Percentiles rank a stretch among this genome's conserved stretches.
Evolutionary conservation across 2,797 vertebrate species (phyloP).

Genomic region (Sebastes diploproa): DNA sequence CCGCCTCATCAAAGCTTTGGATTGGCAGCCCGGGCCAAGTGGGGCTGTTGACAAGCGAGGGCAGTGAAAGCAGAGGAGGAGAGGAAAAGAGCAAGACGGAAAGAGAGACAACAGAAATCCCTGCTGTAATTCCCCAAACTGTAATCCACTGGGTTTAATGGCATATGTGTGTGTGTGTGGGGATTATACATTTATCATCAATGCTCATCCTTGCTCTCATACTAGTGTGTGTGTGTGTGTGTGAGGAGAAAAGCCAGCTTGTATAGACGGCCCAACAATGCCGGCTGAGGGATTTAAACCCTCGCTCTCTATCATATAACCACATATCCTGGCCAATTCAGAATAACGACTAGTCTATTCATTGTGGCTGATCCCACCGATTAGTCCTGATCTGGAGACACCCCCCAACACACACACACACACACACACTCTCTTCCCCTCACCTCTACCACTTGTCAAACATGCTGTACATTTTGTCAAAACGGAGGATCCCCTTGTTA

Average conservation of each 20-base stretch:
- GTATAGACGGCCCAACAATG: conserved; percentile 68
- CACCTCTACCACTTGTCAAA: conserved; percentile 42
- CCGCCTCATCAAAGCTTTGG: conserved; percentile 81
- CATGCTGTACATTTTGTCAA: conserved; percentile 27
- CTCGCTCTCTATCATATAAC: conserved; percentile 81
- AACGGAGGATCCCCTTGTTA: conserved; percentile 34
- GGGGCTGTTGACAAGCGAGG: conserved; percentile 81
- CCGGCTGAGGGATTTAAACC: conserved; percentile 77
- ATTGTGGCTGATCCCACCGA: conserved; percentile 78
- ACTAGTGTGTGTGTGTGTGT: conserved; percentile 30
- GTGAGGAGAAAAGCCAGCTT: conserved; percentile 71
- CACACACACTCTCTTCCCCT: neutral
- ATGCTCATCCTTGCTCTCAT: conserved; percentile 73
- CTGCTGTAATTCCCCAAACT: conserved; percentile 80
- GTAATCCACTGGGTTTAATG: conserved; percentile 84
- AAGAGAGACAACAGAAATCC: conserved; percentile 73
- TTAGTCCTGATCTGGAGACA: conserved; percentile 69
- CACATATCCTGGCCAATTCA: conserved; percentile 88
- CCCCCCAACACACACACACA: conserved; percentile 18
- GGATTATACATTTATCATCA: conserved; percentile 84
- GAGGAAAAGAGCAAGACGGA: conserved; percentile 70
- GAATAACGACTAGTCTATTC: conserved; percentile 86
- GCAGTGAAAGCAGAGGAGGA: conserved; percentile 76
- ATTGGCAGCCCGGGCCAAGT: conserved; percentile 80
- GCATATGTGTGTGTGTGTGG: conserved; percentile 35